phyloP scores from a whole-genome alignment of 2,113 vertebrate genomes.

The Anhinga rufa region DNA sequence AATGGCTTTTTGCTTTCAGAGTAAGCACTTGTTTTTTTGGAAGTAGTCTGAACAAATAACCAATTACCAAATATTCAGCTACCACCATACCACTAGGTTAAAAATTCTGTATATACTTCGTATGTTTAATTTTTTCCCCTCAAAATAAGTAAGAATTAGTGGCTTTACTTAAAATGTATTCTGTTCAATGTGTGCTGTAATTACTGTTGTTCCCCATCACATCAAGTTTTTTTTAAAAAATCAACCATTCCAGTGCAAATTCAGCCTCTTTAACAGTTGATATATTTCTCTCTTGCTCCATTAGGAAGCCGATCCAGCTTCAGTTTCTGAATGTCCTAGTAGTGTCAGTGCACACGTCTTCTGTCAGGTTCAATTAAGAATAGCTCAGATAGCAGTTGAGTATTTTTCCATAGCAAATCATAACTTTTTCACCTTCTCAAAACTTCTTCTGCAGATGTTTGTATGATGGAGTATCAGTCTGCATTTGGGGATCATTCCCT shows the following conservation, averaged over 20 bases:
- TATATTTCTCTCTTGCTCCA: conserved; percentile 19
- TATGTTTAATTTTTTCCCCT: not conserved
- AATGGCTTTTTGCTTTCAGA: not conserved
- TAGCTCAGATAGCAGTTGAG: conserved; percentile 15
- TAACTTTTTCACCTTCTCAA: conserved; percentile 22
- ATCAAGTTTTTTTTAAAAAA: not conserved
- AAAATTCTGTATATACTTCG: not conserved
- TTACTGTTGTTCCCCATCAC: not conserved
- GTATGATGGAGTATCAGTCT: not conserved
- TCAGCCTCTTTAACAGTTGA: not conserved
- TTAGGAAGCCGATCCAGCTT: conserved; percentile 28
- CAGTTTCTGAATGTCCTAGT: conserved; percentile 21
- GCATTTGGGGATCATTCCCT: not conserved
- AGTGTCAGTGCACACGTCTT: conserved; percentile 39
- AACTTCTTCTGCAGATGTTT: conserved; percentile 25
- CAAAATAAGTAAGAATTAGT: not conserved
- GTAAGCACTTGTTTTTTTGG: not conserved
- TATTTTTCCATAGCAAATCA: conserved; percentile 28
- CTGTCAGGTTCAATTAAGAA: conserved; percentile 50
- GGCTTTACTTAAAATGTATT: not conserved
- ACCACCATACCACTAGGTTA: not conserved
- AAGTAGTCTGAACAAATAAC: not conserved
- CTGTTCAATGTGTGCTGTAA: not conserved
- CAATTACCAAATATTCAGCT: not conserved
- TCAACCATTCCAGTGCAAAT: not conserved